These are phyloP conservation scores for Burhinus oedicnemus DNA, from an alignment of 2,113 vertebrate genomes.

Conservation along the genomic window DNA sequence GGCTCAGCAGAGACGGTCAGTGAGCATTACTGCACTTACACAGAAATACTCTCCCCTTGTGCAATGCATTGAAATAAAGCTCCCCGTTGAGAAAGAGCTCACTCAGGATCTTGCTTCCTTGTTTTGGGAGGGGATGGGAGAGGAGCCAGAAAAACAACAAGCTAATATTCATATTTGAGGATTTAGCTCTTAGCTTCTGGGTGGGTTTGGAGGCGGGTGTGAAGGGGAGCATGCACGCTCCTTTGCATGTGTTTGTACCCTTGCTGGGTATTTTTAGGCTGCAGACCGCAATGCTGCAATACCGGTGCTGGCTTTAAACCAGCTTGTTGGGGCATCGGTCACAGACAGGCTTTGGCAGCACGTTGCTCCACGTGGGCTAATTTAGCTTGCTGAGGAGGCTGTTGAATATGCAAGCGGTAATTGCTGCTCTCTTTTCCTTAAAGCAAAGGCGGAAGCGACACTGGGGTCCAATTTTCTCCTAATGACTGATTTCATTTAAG, in stretches of 20 bases:
- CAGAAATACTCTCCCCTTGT: not conserved
- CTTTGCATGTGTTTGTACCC: conserved; percentile 35
- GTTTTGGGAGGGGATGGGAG: not conserved
- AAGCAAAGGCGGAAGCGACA: conserved; percentile 40
- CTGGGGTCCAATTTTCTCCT: conserved; percentile 53
- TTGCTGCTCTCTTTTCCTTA: conserved; percentile 53
- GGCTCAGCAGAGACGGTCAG: rapidly evolving
- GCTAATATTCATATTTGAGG: conserved; percentile 9
- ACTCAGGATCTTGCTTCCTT: not conserved
- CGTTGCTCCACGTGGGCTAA: not conserved
- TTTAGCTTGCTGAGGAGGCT: conserved; percentile 43
- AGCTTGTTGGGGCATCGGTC: conserved; percentile 34
- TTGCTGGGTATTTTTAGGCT: conserved; percentile 46
- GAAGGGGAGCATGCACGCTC: not conserved
- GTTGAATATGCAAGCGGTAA: conserved; percentile 57
- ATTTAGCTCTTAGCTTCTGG: conserved; percentile 15
- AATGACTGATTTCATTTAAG: conserved; percentile 49
- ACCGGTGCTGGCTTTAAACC: conserved; percentile 1
- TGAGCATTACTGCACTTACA: rapidly evolving
- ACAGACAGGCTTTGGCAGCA: conserved; percentile 44
- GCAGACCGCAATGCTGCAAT: conserved; percentile 1
- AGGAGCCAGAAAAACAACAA: not conserved
- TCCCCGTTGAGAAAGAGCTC: not conserved
- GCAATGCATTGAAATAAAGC: not conserved
- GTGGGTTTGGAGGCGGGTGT: conserved; percentile 26